Evolutionary conservation across 2,797 vertebrate species (phyloP), one percentile per base, ranked within the genome.

Genomic region (Salarias fasciatus): DNA sequence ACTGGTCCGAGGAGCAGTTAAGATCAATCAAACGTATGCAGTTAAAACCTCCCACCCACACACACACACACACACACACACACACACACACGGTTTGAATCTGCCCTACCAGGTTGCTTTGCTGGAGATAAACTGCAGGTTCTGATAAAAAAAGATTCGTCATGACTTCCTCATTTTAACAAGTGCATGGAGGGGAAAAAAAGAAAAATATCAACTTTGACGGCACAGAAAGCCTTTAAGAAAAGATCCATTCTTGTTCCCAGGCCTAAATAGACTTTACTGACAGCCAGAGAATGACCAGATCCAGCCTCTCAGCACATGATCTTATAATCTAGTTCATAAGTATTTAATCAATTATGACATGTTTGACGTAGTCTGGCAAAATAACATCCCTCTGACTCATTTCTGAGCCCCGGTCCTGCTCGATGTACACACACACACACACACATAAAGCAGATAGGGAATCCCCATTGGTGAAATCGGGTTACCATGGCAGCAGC

Each of bases 391-490:
- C 76, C 13, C 58, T 82, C 50, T 84, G 73, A 86, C 73, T 87
- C 73, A 87, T 75, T 42, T 9, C 38, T 38, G 11, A 10, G 9
- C 59, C 18, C 65, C 50, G 57, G n/a, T 73, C 63, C 18, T 35
- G 33, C 5, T 6, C 33, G 35, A 35, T 35, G 33, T 31, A 53
- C 28, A 31, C 8, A 41, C 29, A 11, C 43, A 30, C 8, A 41
- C 29, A 36, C 24, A 51, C 28, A 55, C 53, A 40, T 38, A 30
- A 5, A 59, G 8, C 8, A 18, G 18, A 57, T 13, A 72, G 75
- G 80, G 80, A 87, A 82, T 87, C 83, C 86, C 83, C 77, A 79
- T 81, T 84, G 78, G 84, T 82, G 84, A 83, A 84, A 80, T 53
- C 2, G 28, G 59, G 84, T 88, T 89, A 66, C 86, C 79, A 88